phyloP scores from a whole-genome alignment of 2,888 invertebrate genomes.

The Julus scandinavius region DNA sequence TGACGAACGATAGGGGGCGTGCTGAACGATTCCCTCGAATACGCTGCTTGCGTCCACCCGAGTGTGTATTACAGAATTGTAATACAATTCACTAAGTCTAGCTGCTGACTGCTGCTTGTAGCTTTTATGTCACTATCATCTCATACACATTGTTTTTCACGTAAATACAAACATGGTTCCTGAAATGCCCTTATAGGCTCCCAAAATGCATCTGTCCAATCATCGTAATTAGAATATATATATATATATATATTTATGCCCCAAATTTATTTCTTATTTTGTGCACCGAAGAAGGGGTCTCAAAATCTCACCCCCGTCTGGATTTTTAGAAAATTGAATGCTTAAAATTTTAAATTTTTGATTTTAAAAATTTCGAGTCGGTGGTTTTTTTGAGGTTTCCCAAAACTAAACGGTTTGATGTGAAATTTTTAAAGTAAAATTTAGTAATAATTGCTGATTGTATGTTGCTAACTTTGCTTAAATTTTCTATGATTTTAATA shows the following conservation, averaged over 20 bases:
- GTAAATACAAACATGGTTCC: constrained; percentile 16
- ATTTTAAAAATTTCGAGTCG: neutral
- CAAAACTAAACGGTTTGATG: neutral
- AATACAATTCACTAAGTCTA: neutral
- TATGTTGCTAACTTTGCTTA: neutral
- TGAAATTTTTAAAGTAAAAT: neutral
- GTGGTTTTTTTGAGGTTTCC: neutral
- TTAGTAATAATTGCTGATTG: too few relatives aligned
- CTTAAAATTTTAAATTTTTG: too few relatives aligned
- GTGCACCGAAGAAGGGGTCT: neutral
- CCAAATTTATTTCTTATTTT: neutral
- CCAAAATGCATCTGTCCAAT: constrained; percentile 37
- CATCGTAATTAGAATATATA: neutral
- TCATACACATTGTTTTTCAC: neutral
- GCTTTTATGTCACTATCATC: constrained; percentile 19
- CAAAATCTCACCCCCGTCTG: neutral
- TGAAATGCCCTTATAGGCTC: constrained; percentile 32
- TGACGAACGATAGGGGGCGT: constrained; percentile 36
- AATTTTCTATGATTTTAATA: too few relatives aligned
- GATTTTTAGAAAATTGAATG: too few relatives aligned
- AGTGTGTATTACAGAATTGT: neutral
- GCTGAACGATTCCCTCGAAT: neutral
- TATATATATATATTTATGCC: neutral
- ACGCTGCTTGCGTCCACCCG: constrained; percentile 12
- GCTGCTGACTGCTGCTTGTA: constrained; percentile 5